Percentiles rank a stretch among this genome's conserved stretches.
Conservation (phyloP, 2,888 invertebrate genomes). For the Mythimna vitellina region DNA sequence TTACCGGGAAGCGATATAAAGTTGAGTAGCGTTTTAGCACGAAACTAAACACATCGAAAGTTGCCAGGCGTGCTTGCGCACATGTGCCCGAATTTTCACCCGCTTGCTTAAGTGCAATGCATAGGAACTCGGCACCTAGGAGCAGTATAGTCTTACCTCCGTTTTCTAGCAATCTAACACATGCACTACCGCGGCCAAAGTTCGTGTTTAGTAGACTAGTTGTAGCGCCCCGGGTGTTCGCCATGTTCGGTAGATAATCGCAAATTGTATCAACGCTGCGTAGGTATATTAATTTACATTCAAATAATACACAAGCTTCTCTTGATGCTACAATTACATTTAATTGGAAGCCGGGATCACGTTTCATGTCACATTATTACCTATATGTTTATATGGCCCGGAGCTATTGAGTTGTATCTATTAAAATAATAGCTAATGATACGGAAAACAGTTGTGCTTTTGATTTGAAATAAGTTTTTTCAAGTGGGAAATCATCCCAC, state of each 20-base stretch:
- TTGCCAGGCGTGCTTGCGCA: conserved; percentile 78
- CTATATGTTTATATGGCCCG: neutral
- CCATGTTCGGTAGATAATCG: conserved; percentile 26
- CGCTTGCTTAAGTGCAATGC: conserved; percentile 68
- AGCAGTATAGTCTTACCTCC: conserved; percentile 48
- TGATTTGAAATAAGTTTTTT: too few species aligned
- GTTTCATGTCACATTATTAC: neutral
- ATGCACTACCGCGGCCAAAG: conserved; percentile 36
- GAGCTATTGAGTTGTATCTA: neutral
- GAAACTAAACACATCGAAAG: conserved; percentile 78
- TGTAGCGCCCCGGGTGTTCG: conserved; percentile 25
- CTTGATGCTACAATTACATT: neutral
- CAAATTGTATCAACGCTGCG: conserved; percentile 34
- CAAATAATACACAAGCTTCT: conserved; percentile 15
- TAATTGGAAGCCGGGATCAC: neutral
- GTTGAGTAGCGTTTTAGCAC: conserved; percentile 76
- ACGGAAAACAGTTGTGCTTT: neutral
- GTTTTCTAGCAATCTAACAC: conserved; percentile 60
- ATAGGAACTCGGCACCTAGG: conserved; percentile 58
- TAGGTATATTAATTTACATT: conserved; percentile 30
- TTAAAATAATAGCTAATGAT: neutral
- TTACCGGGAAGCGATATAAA: conserved; percentile 67
- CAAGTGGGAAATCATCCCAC: too few species aligned
- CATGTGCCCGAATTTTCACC: conserved; percentile 76
- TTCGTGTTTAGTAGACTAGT: conserved; percentile 45